Evolutionary conservation across 2,113 vertebrate species (phyloP).

Genomic region (Tragelaphus imberbis): DNA sequence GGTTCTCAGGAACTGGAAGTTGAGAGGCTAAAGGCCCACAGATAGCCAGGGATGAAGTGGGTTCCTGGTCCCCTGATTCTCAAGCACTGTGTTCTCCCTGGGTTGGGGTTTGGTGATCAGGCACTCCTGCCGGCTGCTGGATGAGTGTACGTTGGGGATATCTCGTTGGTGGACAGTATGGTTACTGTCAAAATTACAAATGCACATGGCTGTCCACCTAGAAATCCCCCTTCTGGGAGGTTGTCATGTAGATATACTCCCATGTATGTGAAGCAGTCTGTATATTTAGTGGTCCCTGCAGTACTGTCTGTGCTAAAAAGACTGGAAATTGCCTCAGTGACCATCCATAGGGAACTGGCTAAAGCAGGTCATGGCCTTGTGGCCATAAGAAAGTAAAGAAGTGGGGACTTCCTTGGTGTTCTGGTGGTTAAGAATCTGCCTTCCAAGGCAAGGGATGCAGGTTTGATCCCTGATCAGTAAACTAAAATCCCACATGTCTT

Average conservation of each 20-base stretch:
- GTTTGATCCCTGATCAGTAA: background rate
- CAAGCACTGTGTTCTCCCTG: background rate
- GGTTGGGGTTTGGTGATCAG: background rate
- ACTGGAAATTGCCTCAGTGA: background rate
- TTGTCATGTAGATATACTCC: background rate
- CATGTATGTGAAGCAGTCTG: background rate
- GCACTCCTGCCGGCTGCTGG: accelerated
- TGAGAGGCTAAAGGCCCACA: background rate
- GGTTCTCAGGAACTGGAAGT: background rate
- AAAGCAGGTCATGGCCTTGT: accelerated
- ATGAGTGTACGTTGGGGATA: background rate
- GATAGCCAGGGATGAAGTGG: background rate
- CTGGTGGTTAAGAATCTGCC: background rate
- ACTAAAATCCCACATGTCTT: background rate
- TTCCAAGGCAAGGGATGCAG: background rate
- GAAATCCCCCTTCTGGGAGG: background rate
- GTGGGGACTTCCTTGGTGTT: background rate
- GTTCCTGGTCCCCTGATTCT: accelerated
- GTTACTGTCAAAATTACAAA: background rate
- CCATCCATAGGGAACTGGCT: background rate
- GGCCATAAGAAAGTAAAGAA: background rate
- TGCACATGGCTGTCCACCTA: background rate
- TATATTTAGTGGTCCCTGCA: background rate
- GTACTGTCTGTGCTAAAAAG: background rate
- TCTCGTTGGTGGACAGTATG: background rate